A percentile compares a stretch with the other conserved stretches of the same genome.
These are phyloP conservation scores for Gallinago media DNA, from an alignment of 2,113 vertebrate species.

Conservation along the genomic window DNA sequence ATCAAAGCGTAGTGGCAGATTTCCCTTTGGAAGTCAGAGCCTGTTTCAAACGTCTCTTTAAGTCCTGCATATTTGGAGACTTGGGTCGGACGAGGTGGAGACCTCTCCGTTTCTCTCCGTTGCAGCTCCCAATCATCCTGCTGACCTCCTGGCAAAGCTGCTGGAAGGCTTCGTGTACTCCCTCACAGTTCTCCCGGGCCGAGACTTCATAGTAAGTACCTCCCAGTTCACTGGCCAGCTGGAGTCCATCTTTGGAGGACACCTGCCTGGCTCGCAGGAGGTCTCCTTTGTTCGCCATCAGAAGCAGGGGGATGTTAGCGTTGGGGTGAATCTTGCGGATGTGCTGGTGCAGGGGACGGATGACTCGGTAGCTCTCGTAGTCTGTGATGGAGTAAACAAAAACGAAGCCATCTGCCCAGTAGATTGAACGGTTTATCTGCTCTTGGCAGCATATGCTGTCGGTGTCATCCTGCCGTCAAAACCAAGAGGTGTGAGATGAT, in stretches of 20 bases:
- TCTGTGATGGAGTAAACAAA: slow-evolving; percentile 94
- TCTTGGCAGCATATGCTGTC: slow-evolving; percentile 87
- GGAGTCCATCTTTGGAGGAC: slow-evolving; percentile 83
- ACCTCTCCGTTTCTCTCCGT: slow-evolving; percentile 89
- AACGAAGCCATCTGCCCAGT: slow-evolving; percentile 94
- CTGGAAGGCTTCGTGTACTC: slow-evolving; percentile 86
- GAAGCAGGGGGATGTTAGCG: slow-evolving; percentile 89
- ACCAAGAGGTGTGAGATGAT: background rate
- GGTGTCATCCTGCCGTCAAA: slow-evolving; percentile 77
- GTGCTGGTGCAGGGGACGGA: slow-evolving; percentile 90
- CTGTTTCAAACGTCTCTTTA: slow-evolving; percentile 91
- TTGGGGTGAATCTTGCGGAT: slow-evolving; percentile 90
- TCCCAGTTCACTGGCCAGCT: slow-evolving; percentile 84
- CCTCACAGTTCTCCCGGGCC: slow-evolving; percentile 89
- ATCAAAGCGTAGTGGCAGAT: slow-evolving; percentile 82
- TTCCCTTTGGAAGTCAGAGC: slow-evolving; percentile 91
- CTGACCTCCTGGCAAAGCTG: slow-evolving; percentile 91
- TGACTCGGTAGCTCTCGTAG: slow-evolving; percentile 85
- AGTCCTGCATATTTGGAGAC: slow-evolving; percentile 94
- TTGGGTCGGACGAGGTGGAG: slow-evolving; percentile 91
- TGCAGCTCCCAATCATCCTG: slow-evolving; percentile 81
- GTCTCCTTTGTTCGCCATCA: slow-evolving; percentile 93
- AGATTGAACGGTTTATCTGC: slow-evolving; percentile 91
- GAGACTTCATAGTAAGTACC: slow-evolving; percentile 87
- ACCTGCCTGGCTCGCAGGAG: slow-evolving; percentile 89